Conservation (phyloP, 2,113 vertebrate genomes). For the Casuarius casuarius region DNA sequence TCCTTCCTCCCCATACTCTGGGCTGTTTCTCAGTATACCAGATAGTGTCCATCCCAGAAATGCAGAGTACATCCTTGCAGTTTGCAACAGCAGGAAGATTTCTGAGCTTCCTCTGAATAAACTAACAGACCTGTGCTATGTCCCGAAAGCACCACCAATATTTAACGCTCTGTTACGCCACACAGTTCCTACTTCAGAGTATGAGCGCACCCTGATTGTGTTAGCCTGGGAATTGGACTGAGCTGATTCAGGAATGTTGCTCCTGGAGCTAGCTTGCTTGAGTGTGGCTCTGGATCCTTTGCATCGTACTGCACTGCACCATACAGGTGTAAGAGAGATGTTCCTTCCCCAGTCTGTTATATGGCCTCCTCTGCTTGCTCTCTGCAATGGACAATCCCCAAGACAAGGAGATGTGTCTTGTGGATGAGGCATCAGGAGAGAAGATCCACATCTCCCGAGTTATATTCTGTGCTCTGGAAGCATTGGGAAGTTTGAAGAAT, state of each 20-base stretch:
- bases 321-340: background rate
- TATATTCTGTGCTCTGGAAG: background rate
- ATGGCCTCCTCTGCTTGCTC: background rate
- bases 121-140: background rate
- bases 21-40: background rate
- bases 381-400: background rate
- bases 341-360: background rate
- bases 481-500: background rate
- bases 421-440: background rate
- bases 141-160: background rate
- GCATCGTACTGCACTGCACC: background rate
- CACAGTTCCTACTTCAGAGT: background rate
- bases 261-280: background rate
- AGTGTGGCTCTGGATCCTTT: background rate
- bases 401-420: background rate
- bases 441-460: background rate
- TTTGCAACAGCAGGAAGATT: background rate
- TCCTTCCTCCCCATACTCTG: background rate
- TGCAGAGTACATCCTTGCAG: background rate
- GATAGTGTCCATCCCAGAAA: rapidly evolving
- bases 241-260: background rate
- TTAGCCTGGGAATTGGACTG: background rate
- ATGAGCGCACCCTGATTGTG: background rate
- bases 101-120: background rate
- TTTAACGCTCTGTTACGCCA: background rate